phyloP scores from a whole-genome alignment of 2,888 invertebrate species.

The Watsonalla binaria region DNA sequence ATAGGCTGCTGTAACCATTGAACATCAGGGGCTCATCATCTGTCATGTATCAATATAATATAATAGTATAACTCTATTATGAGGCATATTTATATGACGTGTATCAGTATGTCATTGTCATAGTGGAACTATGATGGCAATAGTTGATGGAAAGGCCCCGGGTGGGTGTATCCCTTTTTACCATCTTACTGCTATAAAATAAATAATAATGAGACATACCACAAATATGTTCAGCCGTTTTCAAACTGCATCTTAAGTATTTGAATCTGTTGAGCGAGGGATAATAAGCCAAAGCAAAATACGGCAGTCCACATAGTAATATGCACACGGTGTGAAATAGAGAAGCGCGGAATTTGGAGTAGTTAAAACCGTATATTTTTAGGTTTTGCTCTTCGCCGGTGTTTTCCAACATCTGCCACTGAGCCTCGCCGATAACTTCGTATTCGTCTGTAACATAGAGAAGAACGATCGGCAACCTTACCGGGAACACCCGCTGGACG shows the following conservation, averaged over 20 bases:
- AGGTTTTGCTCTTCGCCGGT: constrained; percentile 66
- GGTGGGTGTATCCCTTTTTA: neutral
- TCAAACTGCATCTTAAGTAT: constrained; percentile 77
- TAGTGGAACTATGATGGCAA: neutral
- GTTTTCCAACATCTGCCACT: constrained; percentile 74
- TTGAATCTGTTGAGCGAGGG: constrained; percentile 74
- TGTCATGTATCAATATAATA: too few relatives aligned
- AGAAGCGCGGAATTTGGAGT: constrained; percentile 56
- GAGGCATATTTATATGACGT: too few relatives aligned
- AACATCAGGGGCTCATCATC: too few relatives aligned
- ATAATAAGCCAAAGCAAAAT: constrained; percentile 76
- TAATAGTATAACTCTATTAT: too few relatives aligned
- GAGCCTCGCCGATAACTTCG: constrained; percentile 76
- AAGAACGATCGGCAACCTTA: constrained; percentile 27
- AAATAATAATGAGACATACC: constrained; percentile 50
- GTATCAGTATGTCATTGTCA: too few relatives aligned
- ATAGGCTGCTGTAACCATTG: too few relatives aligned
- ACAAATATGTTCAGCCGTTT: constrained; percentile 75
- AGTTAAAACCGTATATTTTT: constrained; percentile 74
- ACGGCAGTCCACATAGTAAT: constrained; percentile 76
- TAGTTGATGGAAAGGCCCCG: neutral
- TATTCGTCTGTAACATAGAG: constrained; percentile 68
- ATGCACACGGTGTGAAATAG: constrained; percentile 73
- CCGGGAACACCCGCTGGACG: constrained; percentile 37
- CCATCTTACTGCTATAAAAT: neutral